Base-by-base conservation (phyloP, 1,140 invertebrate genomes). In the Aphelinus certus region DNA sequence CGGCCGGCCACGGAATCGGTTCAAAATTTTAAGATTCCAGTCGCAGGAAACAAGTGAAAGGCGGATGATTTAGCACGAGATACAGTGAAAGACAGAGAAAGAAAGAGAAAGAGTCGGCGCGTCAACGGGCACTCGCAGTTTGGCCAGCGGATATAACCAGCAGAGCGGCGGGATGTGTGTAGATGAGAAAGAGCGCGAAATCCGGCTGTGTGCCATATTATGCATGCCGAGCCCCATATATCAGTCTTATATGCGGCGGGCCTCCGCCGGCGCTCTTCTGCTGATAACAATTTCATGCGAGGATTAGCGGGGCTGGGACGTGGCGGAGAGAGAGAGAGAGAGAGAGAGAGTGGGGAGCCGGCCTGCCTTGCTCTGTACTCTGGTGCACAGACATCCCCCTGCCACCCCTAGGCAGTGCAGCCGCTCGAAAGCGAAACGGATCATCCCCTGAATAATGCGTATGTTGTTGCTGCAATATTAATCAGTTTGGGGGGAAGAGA, bases 251-350 rank as follows among this genome's bases (percentile, higher is more conserved):
- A 46, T 6, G 26, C 5, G 10, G 47, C 42, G 48, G 43, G 57
- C 58, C 7, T 26, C 60, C 2, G n/a, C 9, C 58, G 42, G 3
- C 42, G 58, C 58, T 61, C 10, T 48, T 43, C 60, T 9, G 4
- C 81, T 81, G 81, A 83, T 83, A 83, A 83, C 79, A 82, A 82
- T 83, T 83, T 83, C 82, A 83, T 82, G 79, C 76, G 76, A 78
- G 81, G 81, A 83, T 83, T 83, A 83, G 45, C 63, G 53, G 76
- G 61, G 57, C 49, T 53, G 65, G 49, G 71, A 49, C 71, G 60
- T n/a, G n/a, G 64, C n/a, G 65, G 4, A 53, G 10, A 10, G 65
- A 47, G 7, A 48, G n/a, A 4, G 51, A 53, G 4, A 53, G 10
- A 10, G 65, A 47, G 7, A 48, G n/a, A 4, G 51, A 53, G 4